Percentiles rank a stretch among this genome's conserved stretches.
Conservation (phyloP, 2,797 vertebrate species). For the Trichosurus vulpecula region DNA sequence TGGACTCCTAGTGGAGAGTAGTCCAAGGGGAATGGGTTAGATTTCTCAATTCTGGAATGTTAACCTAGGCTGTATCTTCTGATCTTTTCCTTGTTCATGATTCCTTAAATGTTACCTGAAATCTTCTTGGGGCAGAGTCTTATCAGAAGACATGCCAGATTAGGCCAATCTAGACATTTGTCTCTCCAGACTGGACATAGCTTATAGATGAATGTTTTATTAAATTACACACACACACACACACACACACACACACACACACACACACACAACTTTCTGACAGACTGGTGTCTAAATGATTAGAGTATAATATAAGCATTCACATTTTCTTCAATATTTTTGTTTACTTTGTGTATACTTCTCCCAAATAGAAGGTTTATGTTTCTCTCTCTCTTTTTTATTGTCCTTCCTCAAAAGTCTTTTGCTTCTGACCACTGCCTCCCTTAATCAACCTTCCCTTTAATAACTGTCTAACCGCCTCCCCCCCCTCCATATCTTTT, state of each 20-base stretch:
- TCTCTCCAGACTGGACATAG: neutral
- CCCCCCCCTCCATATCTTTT: neutral
- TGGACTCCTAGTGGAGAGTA: neutral
- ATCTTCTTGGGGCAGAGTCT: neutral
- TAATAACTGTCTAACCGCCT: neutral
- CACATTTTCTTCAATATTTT: neutral
- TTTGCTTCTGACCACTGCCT: neutral
- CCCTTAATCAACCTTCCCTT: neutral
- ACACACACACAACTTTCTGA: neutral
- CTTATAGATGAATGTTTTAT: neutral
- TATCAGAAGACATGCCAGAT: neutral
- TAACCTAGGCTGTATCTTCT: neutral
- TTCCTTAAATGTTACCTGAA: neutral
- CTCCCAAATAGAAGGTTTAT: neutral
- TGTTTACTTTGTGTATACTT: neutral
- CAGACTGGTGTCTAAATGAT: neutral
- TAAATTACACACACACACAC: neutral
- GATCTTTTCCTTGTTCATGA: neutral
- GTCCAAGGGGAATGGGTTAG: neutral
- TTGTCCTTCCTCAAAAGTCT: neutral
- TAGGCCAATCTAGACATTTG: neutral
- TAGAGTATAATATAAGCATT: neutral
- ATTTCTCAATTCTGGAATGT: neutral
- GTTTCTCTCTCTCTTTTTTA: neutral
- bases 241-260: neutral